A percentile compares a stretch with the other conserved stretches of the same genome.
Evolutionary conservation across 2,113 vertebrate genomes (phyloP).

Genomic region (Talpa occidentalis): DNA sequence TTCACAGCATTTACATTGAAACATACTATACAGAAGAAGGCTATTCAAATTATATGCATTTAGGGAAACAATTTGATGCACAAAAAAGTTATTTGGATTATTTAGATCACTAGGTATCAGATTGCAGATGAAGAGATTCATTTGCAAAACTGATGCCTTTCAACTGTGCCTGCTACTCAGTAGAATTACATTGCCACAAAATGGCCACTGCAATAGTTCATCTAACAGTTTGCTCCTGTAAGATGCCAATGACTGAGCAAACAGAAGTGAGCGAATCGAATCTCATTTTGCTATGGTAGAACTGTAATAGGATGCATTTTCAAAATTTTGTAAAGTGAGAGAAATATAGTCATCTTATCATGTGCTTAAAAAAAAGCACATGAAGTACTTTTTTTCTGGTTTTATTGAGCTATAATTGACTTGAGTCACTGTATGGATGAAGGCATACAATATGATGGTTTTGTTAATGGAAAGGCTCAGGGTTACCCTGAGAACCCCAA

Average conservation of each 20-base stretch:
- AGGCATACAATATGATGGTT: neutral
- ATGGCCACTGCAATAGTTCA: neutral
- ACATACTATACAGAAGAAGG: neutral
- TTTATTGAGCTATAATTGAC: neutral
- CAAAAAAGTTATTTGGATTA: slow-evolving; percentile 36
- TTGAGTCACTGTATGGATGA: neutral
- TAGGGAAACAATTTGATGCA: neutral
- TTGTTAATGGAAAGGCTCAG: no score
- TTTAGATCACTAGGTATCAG: neutral
- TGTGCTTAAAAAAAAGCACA: neutral
- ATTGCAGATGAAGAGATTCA: neutral
- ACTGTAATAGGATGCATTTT: neutral
- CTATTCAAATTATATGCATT: neutral
- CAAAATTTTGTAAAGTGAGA: neutral
- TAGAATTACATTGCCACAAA: neutral
- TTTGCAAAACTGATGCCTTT: neutral
- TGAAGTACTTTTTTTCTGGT: neutral
- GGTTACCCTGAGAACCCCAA: no score
- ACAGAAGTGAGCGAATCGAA: neutral
- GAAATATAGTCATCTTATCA: neutral
- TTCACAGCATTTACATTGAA: neutral
- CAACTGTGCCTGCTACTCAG: neutral
- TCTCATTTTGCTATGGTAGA: neutral
- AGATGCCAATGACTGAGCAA: neutral
- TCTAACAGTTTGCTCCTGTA: neutral